Evolutionary conservation across 2,888 invertebrate genomes (phyloP).

Genomic region (Brachylomia viminalis): DNA sequence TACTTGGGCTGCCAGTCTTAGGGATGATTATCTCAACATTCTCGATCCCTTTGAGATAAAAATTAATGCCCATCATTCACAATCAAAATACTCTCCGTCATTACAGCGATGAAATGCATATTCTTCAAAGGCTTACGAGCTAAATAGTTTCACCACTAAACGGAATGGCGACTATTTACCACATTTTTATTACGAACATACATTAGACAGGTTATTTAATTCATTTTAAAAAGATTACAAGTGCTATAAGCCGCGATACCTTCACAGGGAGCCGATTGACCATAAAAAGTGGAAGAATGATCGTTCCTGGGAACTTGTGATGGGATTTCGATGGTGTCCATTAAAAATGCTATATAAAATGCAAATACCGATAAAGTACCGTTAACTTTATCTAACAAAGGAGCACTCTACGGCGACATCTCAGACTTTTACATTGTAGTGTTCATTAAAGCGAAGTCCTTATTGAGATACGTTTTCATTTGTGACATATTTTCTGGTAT

Average conservation of each 20-base stretch:
- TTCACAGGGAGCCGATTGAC: constrained; percentile 38
- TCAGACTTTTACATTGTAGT: constrained; percentile 40
- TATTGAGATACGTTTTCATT: constrained; percentile 32
- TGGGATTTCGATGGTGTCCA: constrained; percentile 54
- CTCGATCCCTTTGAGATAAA: constrained; percentile 7
- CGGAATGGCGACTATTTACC: constrained; percentile 46
- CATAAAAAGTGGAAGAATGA: constrained; percentile 46
- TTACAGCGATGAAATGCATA: constrained; percentile 17
- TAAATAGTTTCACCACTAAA: constrained; percentile 30
- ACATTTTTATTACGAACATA: constrained; percentile 58
- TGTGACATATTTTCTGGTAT: constrained; percentile 11
- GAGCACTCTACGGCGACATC: constrained; percentile 19
- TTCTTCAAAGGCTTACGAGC: constrained; percentile 22
- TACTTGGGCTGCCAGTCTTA: background rate
- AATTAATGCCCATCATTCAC: constrained; percentile 3
- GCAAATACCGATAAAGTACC: constrained; percentile 57
- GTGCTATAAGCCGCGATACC: constrained; percentile 22
- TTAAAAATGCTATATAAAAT: constrained; percentile 58
- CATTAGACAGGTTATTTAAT: constrained; percentile 52
- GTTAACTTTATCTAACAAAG: constrained; percentile 57
- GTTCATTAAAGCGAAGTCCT: constrained; percentile 29
- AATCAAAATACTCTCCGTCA: constrained; percentile 17
- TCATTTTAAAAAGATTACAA: constrained; percentile 44
- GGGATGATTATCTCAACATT: constrained; percentile 21
- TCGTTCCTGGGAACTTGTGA: constrained; percentile 46